A percentile compares a stretch with the other conserved stretches of the same genome.
Conservation (phyloP, 1,140 invertebrate genomes). For the Megathymus violae region DNA sequence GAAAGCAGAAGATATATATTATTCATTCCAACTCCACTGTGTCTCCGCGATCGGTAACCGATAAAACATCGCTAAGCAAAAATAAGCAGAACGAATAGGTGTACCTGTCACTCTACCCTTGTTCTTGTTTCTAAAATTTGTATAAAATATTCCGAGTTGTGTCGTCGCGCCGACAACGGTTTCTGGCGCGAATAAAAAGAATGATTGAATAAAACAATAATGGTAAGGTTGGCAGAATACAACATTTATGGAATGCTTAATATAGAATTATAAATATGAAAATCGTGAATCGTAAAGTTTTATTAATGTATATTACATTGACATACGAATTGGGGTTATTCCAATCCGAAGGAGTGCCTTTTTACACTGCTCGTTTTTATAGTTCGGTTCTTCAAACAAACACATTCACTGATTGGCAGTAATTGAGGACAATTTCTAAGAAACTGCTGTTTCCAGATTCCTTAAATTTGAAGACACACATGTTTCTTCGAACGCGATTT, state of each 20-base stretch:
- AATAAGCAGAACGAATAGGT: constrained; percentile 76
- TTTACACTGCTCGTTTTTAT: constrained; percentile 12
- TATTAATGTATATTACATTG: not conserved
- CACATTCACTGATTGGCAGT: constrained; percentile 37
- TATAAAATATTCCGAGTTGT: constrained; percentile 80
- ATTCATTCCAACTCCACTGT: constrained; percentile 71
- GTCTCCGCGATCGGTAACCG: constrained; percentile 66
- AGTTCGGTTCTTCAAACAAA: constrained; percentile 15
- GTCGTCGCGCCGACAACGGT: constrained; percentile 66
- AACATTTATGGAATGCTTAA: constrained; percentile 8
- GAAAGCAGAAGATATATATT: constrained; percentile 73
- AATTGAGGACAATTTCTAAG: constrained; percentile 43
- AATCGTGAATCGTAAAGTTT: not conserved
- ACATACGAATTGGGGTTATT: not conserved
- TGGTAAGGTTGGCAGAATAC: constrained; percentile 10
- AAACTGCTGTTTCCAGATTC: constrained; percentile 54
- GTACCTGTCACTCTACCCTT: constrained; percentile 78
- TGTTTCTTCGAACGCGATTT: constrained; percentile 65
- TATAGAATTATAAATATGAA: constrained; percentile 7
- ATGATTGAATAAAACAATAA: constrained; percentile 45
- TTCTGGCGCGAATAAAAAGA: constrained; percentile 63
- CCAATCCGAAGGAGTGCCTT: not conserved
- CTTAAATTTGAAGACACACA: constrained; percentile 61
- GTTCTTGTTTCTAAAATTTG: constrained; percentile 83
- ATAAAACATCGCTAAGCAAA: constrained; percentile 74